phyloP scores from a whole-genome alignment of 1,140 invertebrate genomes.

The Leguminivora glycinivorella region DNA sequence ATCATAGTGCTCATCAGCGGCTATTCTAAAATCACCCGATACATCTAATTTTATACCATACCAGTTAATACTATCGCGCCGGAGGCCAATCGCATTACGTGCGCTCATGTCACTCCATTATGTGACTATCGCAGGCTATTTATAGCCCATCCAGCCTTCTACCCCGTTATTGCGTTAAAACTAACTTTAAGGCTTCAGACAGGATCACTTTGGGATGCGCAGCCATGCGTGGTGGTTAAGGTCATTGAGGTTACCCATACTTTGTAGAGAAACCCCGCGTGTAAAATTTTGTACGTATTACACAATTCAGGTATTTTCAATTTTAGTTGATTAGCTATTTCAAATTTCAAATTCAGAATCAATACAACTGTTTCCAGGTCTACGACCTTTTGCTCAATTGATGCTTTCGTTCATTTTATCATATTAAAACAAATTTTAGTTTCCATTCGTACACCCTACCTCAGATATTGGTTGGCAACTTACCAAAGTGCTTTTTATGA shows the following conservation, averaged over 20 bases:
- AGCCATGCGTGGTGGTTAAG: not conserved
- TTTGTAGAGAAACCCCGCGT: not conserved
- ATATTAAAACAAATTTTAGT: no score
- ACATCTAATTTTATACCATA: constrained; percentile 24
- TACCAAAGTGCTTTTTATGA: no score
- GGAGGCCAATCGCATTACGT: constrained; percentile 27
- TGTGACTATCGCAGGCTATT: constrained; percentile 22
- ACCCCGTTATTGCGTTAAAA: constrained; percentile 9
- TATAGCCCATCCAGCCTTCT: constrained; percentile 10
- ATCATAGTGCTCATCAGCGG: not conserved
- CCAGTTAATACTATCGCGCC: constrained; percentile 15
- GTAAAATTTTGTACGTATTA: not conserved
- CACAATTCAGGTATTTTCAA: not conserved
- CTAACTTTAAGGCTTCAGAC: constrained; percentile 12
- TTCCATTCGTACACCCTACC: no score
- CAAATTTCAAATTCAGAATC: no score
- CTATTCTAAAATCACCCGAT: constrained; percentile 2
- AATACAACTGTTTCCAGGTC: no score
- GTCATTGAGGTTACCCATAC: not conserved
- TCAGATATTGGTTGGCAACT: no score
- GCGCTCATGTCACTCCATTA: constrained; percentile 22
- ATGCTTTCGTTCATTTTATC: no score
- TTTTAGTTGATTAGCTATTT: no score
- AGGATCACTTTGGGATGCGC: not conserved
- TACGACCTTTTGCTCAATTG: no score